These are phyloP conservation scores for Latrodectus geometricus DNA, from an alignment of 1,140 invertebrate species.

Conservation along the genomic window DNA sequence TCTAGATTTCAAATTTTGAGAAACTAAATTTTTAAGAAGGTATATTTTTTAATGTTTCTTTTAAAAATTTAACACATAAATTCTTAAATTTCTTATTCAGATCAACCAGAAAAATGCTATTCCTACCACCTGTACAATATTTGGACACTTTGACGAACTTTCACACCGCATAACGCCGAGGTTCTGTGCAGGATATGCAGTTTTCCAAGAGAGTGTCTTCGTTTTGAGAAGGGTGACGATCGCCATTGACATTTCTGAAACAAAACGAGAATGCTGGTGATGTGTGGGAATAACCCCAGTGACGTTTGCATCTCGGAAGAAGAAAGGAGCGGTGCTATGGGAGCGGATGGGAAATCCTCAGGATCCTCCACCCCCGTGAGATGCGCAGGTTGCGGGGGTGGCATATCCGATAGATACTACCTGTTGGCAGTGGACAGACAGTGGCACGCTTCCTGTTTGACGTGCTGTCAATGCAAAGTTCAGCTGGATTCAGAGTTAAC, in stretches of 20 bases:
- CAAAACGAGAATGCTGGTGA: conserved; percentile 26
- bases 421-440: conserved; percentile 87
- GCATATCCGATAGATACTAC: conserved; percentile 89
- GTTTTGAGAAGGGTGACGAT: not conserved
- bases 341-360: not conserved
- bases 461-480: conserved; percentile 86
- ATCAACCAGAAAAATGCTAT: not conserved
- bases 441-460: conserved; percentile 86
- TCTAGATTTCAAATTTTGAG: too few relatives aligned
- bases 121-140: not conserved
- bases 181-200: not conserved
- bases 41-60: too few relatives aligned
- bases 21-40: too few relatives aligned
- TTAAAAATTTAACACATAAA: too few relatives aligned
- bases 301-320: not conserved
- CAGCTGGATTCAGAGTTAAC: conserved; percentile 89
- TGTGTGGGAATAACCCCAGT: conserved; percentile 17
- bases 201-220: not conserved
- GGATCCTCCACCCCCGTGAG: conserved; percentile 66
- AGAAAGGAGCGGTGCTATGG: not conserved
- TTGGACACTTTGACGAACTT: not conserved
- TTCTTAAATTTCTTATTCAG: too few relatives aligned
- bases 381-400: conserved; percentile 86
- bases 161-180: not conserved
- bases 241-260: not conserved